These are phyloP conservation scores for Hirtodrosophila duncani DNA, from an alignment of 2,888 invertebrate species.

Conservation along the genomic window DNA sequence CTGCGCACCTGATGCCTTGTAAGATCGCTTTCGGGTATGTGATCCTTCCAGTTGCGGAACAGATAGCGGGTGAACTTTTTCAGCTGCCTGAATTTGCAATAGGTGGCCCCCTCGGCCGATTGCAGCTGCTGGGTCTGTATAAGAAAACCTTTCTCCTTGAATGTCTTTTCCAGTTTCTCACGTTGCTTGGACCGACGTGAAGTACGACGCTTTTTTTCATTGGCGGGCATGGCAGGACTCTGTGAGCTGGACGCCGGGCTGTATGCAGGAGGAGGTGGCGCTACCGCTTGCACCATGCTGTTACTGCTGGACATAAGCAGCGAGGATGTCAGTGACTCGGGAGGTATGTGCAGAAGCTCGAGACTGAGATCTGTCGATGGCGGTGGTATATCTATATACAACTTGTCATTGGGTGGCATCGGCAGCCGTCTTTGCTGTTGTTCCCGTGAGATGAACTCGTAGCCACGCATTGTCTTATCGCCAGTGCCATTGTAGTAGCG, in stretches of 20 bases:
- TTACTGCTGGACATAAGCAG: conserved; percentile 48
- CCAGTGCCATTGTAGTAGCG: conserved; percentile 92
- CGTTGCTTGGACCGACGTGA: conserved; percentile 90
- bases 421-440: conserved; percentile 48
- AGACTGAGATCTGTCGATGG: conserved; percentile 76
- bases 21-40: conserved; percentile 83
- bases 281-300: conserved; percentile 42
- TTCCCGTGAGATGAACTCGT: conserved; percentile 88
- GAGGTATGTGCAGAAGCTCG: conserved; percentile 75
- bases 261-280: conserved; percentile 46
- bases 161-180: conserved; percentile 93
- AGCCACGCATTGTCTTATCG: conserved; percentile 82
- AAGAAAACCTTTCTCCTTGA: conserved; percentile 94
- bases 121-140: conserved; percentile 96
- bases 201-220: conserved; percentile 87
- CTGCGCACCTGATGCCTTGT: conserved; percentile 34
- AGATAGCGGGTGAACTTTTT: conserved; percentile 94
- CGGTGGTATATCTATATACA: conserved; percentile 73
- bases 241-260: conserved; percentile 38
- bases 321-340: conserved; percentile 72
- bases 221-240: conserved; percentile 29
- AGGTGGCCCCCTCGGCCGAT: conserved; percentile 94
- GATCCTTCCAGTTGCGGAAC: conserved; percentile 95
- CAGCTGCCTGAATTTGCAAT: conserved; percentile 94
- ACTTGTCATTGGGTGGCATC: conserved; percentile 73